These are phyloP conservation scores for Diachrysia chrysitis DNA, from an alignment of 2,888 invertebrate genomes.

Conservation along the genomic window DNA sequence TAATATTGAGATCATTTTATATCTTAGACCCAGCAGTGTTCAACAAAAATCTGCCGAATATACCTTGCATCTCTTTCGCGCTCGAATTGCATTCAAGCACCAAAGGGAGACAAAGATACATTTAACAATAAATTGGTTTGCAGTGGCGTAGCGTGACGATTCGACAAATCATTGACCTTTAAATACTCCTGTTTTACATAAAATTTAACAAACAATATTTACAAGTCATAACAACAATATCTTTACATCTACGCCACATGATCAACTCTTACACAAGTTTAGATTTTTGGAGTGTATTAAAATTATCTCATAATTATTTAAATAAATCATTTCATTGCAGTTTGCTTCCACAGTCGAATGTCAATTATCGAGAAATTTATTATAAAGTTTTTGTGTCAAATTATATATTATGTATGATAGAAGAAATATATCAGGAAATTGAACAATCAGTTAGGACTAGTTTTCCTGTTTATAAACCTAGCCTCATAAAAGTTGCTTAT, in stretches of 20 bases:
- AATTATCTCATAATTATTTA: slow-evolving; percentile 15
- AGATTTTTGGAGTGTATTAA: slow-evolving; percentile 19
- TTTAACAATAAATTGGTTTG: neutral
- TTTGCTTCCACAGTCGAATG: neutral
- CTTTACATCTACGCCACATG: neutral
- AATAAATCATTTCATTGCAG: slow-evolving; percentile 19
- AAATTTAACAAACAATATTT: neutral
- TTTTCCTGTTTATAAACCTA: neutral
- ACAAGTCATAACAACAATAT: neutral
- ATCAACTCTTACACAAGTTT: neutral
- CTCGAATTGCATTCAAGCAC: neutral
- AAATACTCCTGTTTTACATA: neutral
- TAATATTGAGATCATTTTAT: slow-evolving; percentile 46
- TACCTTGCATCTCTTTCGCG: slow-evolving; percentile 1
- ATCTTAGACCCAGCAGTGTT: slow-evolving; percentile 37
- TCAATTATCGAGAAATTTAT: slow-evolving; percentile 31
- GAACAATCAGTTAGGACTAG: neutral
- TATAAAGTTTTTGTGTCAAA: neutral
- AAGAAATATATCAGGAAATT: slow-evolving; percentile 17
- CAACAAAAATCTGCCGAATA: slow-evolving; percentile 27
- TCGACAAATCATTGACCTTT: neutral
- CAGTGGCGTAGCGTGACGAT: neutral
- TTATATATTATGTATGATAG: slow-evolving; percentile 33
- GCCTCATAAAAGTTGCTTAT: neutral
- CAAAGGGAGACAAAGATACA: neutral